phyloP scores from a whole-genome alignment of 2,113 vertebrate genomes.

The Thermophis baileyi region DNA sequence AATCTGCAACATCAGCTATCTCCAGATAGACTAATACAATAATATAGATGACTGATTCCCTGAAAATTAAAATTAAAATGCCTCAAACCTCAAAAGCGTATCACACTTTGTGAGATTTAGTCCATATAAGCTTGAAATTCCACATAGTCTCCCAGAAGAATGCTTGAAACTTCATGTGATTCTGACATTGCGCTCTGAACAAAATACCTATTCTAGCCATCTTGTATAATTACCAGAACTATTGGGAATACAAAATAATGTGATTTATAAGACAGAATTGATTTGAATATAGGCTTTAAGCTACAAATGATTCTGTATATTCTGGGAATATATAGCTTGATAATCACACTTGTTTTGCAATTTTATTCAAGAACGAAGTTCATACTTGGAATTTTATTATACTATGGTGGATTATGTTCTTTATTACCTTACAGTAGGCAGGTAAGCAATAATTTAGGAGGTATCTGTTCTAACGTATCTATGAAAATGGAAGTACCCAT shows the following conservation, averaged over 20 bases:
- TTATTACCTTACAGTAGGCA: neutral
- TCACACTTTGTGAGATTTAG: neutral
- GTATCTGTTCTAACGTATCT: neutral
- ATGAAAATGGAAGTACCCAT: neutral
- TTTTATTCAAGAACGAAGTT: neutral
- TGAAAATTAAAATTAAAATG: neutral
- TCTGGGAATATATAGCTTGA: neutral
- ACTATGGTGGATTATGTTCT: neutral
- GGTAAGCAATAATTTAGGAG: neutral
- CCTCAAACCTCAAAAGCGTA: neutral
- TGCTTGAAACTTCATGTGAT: neutral
- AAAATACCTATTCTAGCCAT: constrained; percentile 9
- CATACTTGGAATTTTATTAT: neutral
- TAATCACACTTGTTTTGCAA: neutral
- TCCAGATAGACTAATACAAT: neutral
- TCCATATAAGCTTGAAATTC: neutral
- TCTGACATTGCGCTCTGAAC: neutral
- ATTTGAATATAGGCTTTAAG: constrained; percentile 38
- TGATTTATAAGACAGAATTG: constrained; percentile 46
- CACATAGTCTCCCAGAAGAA: neutral
- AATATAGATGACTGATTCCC: neutral
- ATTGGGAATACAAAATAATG: constrained; percentile 35
- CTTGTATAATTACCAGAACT: constrained; percentile 32
- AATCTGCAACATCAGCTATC: neutral
- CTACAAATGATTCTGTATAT: constrained; percentile 31